Evolutionary conservation across 2,888 invertebrate genomes (phyloP).

Genomic region (Trichopria drosophilae): DNA sequence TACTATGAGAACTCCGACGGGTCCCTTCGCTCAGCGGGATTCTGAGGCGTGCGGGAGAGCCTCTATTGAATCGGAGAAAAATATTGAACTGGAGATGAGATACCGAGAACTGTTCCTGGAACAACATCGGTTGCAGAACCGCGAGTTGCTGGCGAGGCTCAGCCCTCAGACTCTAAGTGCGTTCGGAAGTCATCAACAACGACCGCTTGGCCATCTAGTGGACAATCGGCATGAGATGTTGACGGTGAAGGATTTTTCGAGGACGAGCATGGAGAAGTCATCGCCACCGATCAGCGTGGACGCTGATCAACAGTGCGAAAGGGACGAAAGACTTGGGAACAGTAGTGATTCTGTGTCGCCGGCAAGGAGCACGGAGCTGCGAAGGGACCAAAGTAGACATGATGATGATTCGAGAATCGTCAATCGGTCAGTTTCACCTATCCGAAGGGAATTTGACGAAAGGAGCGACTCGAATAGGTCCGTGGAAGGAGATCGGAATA

Average conservation of each 20-base stretch:
- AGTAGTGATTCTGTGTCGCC: constrained; percentile 36
- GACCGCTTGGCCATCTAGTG: constrained; percentile 21
- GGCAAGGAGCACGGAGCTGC: constrained; percentile 33
- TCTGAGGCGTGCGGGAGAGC: too few species aligned
- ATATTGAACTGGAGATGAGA: constrained; percentile 15
- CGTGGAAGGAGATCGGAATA: constrained; percentile 51
- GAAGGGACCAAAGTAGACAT: constrained; percentile 35
- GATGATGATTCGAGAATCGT: constrained; percentile 40
- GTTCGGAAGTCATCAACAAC: constrained; percentile 38
- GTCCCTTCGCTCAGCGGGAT: too few species aligned
- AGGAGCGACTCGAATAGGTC: constrained; percentile 54
- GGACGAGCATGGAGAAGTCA: constrained; percentile 48
- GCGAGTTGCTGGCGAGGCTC: constrained; percentile 50
- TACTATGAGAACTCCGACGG: constrained; percentile 46
- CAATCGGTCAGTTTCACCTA: constrained; percentile 51
- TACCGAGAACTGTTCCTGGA: constrained; percentile 17
- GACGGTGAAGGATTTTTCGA: constrained; percentile 53
- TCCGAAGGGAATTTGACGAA: constrained; percentile 50
- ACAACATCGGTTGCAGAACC: constrained; percentile 40
- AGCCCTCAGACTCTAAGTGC: constrained; percentile 49
- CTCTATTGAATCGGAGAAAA: too few species aligned
- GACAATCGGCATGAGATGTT: constrained; percentile 47
- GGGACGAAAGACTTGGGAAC: constrained; percentile 37
- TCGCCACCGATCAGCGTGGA: constrained; percentile 48
- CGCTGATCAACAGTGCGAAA: constrained; percentile 36